Percentiles rank a stretch among this genome's conserved stretches.
phyloP scores from a whole-genome alignment of 2,797 vertebrate genomes.

The Amblyopsis hoosieri region DNA sequence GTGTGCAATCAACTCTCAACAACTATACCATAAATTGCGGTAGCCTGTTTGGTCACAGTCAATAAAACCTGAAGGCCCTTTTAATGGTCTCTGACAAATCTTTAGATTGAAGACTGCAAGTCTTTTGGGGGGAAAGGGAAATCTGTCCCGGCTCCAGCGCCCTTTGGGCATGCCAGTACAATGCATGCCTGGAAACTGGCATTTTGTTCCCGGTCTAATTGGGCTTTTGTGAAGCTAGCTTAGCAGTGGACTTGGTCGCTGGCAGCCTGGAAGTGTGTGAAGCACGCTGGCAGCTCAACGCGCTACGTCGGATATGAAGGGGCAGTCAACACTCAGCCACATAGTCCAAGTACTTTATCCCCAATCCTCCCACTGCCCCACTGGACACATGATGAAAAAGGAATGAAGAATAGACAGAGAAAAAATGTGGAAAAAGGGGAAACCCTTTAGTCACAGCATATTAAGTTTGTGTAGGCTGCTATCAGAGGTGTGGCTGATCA shows the following conservation, averaged over 20 bases:
- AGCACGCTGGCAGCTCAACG: constrained; percentile 48
- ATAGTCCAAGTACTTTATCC: constrained; percentile 41
- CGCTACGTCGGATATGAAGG: constrained; percentile 33
- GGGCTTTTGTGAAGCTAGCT: constrained; percentile 44
- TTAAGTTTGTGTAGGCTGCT: background rate
- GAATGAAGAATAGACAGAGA: constrained; percentile 16
- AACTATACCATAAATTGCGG: constrained; percentile 56
- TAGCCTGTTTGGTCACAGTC: constrained; percentile 64
- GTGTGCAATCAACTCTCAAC: constrained; percentile 55
- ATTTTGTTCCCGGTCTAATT: constrained; percentile 53
- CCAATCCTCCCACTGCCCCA: constrained; percentile 38
- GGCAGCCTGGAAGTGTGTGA: constrained; percentile 41
- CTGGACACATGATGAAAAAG: constrained; percentile 8
- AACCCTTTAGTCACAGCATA: background rate
- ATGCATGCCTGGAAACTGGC: constrained; percentile 51
- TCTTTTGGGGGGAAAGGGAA: constrained; percentile 42
- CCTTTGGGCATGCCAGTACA: constrained; percentile 42
- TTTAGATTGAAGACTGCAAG: constrained; percentile 63
- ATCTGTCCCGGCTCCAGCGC: constrained; percentile 36
- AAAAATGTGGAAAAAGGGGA: constrained; percentile 9
- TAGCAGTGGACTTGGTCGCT: constrained; percentile 47
- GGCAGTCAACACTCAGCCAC: constrained; percentile 57
- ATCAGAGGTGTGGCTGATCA: constrained; percentile 26
- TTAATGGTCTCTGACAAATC: constrained; percentile 69
- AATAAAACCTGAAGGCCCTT: constrained; percentile 65